Base-by-base conservation (phyloP, 2,797 vertebrate genomes). In the Pogonophryne albipinna region DNA sequence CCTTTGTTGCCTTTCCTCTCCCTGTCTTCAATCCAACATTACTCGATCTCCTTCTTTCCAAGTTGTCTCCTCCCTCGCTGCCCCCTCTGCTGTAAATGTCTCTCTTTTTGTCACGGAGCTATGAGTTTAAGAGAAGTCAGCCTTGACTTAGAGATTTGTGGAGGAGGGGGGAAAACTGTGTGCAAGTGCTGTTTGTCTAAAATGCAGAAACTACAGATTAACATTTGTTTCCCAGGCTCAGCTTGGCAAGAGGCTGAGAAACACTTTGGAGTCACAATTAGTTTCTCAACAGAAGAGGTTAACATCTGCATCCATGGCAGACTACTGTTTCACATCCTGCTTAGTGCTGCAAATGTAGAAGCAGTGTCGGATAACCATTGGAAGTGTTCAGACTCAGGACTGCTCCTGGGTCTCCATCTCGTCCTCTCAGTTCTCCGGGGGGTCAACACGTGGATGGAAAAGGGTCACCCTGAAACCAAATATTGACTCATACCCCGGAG, bases 381-480 rank as follows among this genome's bases (percentile, higher is more conserved):
- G 56, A 55, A 68, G 56, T 38, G 10, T 60, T 72, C 3, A 42
- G 51, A 45, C 7, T 17, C 50, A 14, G 51, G 11, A 15, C 52
- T 16, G 13, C 1, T 11, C 72, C 56, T 23, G 34, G 2, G 6
- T 15, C 53, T 27, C 42, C 49, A 45, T 45, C 53, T 52, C 2
- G n/a, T 61, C 51, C 45, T 52, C 66, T 66, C 20, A 0, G 50
- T 27, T 49, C 56, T 79, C 34, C 0, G 4, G 49, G 8, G 69
- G 76, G 75, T 88, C 81, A 75, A 65, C 76, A 55, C 27, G 44
- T 55, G 63, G 66, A 77, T 58, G 83, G 85, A 87, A 88, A 75
- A 19, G 57, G 65, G 76, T 83, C 76, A 31, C 41, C 47, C 10
- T 23, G 15, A 6, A 73, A 73, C 65, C 79, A 84, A 66, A 46